These are phyloP conservation scores for Drosophila fulvimacula DNA, from an alignment of 2,888 invertebrate genomes.

Conservation along the genomic window DNA sequence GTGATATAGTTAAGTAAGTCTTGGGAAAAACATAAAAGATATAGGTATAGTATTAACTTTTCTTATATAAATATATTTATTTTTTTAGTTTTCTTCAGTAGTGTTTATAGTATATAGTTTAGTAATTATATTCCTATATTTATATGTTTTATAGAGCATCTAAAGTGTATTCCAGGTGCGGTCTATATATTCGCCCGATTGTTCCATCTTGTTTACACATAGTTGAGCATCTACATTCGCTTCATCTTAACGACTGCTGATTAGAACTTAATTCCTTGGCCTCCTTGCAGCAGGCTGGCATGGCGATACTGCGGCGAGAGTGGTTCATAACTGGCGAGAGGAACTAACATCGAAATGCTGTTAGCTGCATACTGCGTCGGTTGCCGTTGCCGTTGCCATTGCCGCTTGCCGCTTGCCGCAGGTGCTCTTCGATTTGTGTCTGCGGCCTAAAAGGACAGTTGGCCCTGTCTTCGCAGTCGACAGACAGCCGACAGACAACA, in stretches of 20 bases:
- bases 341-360: conserved; percentile 60
- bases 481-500: conserved; percentile 35
- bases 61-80: too few relatives aligned
- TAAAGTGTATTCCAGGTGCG: background rate
- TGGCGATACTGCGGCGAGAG: conserved; percentile 3
- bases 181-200: background rate
- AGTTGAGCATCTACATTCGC: conserved; percentile 16
- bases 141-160: background rate
- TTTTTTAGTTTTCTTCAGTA: too few relatives aligned
- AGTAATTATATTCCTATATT: too few relatives aligned
- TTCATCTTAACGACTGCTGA: conserved; percentile 24
- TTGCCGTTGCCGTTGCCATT: background rate
- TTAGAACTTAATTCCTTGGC: conserved; percentile 18
- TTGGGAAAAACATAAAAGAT: too few relatives aligned
- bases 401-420: conserved; percentile 31
- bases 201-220: conserved; percentile 10
- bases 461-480: conserved; percentile 59
- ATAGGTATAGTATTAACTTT: too few relatives aligned
- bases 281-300: conserved; percentile 14
- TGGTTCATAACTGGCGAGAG: conserved; percentile 17
- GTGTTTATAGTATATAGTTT: too few relatives aligned
- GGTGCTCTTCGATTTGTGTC: conserved; percentile 50
- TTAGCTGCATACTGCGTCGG: conserved; percentile 52
- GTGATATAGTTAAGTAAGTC: too few relatives aligned
- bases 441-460: conserved; percentile 68